Percentiles rank a stretch among this genome's conserved stretches.
Conservation (phyloP, 2,797 vertebrate species). For the Chloroceryle amazona region DNA sequence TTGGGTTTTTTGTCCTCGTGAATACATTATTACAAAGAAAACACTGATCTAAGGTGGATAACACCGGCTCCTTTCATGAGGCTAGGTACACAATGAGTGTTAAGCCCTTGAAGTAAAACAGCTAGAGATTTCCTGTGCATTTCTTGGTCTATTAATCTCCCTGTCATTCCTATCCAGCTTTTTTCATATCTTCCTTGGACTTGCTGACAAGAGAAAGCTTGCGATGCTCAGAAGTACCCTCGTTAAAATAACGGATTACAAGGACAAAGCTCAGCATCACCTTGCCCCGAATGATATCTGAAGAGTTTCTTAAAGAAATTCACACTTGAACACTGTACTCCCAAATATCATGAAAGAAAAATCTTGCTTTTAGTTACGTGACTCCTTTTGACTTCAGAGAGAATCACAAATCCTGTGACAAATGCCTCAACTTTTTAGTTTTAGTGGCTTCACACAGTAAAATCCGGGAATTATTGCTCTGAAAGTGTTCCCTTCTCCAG, state of each 20-base stretch:
- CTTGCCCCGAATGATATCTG: background rate
- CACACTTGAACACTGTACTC: background rate
- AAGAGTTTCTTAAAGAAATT: background rate
- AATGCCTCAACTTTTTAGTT: fast-evolving
- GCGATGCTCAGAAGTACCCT: background rate
- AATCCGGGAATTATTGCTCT: background rate
- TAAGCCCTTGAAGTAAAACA: background rate
- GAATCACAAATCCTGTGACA: background rate
- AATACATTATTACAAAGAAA: background rate
- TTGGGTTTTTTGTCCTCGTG: background rate
- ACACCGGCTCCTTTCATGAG: background rate
- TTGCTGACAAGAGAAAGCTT: background rate
- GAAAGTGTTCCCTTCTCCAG: fast-evolving
- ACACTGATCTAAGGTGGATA: background rate
- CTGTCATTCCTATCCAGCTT: background rate
- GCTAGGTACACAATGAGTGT: background rate
- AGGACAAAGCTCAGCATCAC: background rate
- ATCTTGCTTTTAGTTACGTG: background rate
- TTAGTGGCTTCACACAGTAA: fast-evolving
- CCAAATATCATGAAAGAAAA: background rate
- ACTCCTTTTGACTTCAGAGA: background rate
- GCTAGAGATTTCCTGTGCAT: background rate
- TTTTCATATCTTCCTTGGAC: background rate
- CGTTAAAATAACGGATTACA: background rate
- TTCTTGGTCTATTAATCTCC: background rate